Percentiles rank a stretch among this genome's conserved stretches.
These are phyloP conservation scores for Ophioninae sp. DNA, from an alignment of 2,888 invertebrate genomes.

Conservation along the genomic window DNA sequence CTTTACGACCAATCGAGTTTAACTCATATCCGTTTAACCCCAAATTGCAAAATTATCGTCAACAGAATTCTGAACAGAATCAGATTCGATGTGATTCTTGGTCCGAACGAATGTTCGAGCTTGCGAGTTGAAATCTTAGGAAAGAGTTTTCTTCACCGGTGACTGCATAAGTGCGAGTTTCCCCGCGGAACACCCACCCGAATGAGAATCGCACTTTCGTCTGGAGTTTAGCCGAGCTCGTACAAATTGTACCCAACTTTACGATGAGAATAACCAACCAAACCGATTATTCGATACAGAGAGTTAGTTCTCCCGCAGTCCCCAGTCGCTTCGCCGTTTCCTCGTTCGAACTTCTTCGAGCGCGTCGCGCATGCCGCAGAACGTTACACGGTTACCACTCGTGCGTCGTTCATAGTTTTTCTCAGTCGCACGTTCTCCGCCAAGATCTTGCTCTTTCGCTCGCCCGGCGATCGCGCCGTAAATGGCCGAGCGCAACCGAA, in stretches of 20 bases:
- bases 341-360: background rate
- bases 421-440: background rate
- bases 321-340: background rate
- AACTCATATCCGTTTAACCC: too few relatives aligned
- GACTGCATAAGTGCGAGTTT: background rate
- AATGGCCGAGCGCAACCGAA: slow-evolving; percentile 9
- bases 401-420: background rate
- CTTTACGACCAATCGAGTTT: too few relatives aligned
- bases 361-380: background rate
- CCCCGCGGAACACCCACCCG: background rate
- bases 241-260: slow-evolving; percentile 9
- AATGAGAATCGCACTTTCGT: background rate
- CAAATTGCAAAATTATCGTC: background rate
- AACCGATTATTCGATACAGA: slow-evolving; percentile 1
- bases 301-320: background rate
- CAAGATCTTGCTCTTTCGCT: background rate
- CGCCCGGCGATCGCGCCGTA: background rate
- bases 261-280: slow-evolving; percentile 8
- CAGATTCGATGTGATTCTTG: background rate
- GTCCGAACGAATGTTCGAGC: background rate
- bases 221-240: slow-evolving; percentile 1
- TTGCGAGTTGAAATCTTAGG: background rate
- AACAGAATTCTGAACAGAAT: background rate
- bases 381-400: background rate
- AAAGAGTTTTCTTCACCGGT: background rate